Evolutionary conservation across 2,888 invertebrate species (phyloP).

Genomic region (Cotesia congregata): DNA sequence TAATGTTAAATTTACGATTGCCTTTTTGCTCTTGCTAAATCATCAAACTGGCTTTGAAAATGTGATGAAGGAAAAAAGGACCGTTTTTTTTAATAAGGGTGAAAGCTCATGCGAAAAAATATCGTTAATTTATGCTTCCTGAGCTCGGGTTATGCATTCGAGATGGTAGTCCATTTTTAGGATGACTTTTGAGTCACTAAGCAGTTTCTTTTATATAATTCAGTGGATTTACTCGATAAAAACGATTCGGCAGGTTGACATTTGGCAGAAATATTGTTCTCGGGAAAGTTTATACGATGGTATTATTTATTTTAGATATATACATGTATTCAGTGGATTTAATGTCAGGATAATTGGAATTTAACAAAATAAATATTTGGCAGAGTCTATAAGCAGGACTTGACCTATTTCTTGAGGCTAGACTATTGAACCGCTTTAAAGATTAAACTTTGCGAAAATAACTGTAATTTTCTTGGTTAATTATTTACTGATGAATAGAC

Average conservation of each 20-base stretch:
- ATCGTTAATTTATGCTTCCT: no score
- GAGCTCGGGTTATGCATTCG: no score
- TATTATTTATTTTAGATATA: no score
- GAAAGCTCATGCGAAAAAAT: constrained; percentile 3
- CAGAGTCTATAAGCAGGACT: background rate
- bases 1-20: no score
- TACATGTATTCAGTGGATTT: background rate
- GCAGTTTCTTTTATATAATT: no score
- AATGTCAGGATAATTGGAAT: background rate
- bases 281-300: no score
- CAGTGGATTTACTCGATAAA: no score
- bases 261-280: no score
- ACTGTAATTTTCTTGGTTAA: background rate
- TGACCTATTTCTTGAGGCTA: background rate
- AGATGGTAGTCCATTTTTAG: no score
- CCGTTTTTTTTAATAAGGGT: constrained; percentile 13
- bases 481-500: background rate
- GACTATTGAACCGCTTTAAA: background rate
- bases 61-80: no score
- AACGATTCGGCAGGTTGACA: no score
- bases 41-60: background rate
- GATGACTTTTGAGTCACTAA: no score
- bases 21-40: background rate
- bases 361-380: constrained; percentile 1
- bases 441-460: background rate